phyloP scores from a whole-genome alignment of 1,140 invertebrate species.

The Heliconius hewitsoni region DNA sequence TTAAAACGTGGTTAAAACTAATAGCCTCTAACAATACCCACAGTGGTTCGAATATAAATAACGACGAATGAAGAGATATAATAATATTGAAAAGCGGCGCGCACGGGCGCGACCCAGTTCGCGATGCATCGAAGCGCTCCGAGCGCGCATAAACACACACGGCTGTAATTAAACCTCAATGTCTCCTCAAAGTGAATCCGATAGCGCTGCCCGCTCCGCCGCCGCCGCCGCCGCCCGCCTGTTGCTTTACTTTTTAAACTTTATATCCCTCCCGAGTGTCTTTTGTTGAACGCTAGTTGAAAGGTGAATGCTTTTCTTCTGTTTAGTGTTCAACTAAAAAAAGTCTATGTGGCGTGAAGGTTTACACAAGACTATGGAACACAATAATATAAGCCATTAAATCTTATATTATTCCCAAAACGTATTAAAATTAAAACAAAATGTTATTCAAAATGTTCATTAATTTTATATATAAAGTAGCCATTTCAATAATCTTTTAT shows the following conservation, averaged over 20 bases:
- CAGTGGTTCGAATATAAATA: conserved; percentile 19
- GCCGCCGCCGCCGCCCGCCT: background rate
- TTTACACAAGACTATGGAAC: background rate
- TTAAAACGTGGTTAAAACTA: conserved; percentile 25
- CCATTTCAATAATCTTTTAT: background rate
- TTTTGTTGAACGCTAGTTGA: conserved; percentile 14
- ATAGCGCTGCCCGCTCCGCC: conserved; percentile 19
- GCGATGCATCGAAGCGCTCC: conserved; percentile 43
- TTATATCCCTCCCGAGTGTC: background rate
- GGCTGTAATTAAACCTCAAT: conserved; percentile 56
- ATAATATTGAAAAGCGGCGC: conserved; percentile 55
- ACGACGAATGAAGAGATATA: conserved; percentile 45
- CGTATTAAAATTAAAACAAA: too few relatives aligned
- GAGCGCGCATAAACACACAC: conserved; percentile 47
- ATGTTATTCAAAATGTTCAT: too few relatives aligned
- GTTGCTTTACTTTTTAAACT: conserved; percentile 25
- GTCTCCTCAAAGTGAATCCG: conserved; percentile 37
- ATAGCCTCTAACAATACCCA: background rate
- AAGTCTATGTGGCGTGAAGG: background rate
- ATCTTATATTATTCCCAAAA: too few relatives aligned
- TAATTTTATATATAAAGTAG: background rate
- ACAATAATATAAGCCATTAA: too few relatives aligned
- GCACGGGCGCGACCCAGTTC: conserved; percentile 58
- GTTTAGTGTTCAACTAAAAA: background rate
- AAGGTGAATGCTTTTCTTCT: background rate